Base-by-base conservation (phyloP, 2,113 vertebrate genomes). In the Setophaga petechia region DNA sequence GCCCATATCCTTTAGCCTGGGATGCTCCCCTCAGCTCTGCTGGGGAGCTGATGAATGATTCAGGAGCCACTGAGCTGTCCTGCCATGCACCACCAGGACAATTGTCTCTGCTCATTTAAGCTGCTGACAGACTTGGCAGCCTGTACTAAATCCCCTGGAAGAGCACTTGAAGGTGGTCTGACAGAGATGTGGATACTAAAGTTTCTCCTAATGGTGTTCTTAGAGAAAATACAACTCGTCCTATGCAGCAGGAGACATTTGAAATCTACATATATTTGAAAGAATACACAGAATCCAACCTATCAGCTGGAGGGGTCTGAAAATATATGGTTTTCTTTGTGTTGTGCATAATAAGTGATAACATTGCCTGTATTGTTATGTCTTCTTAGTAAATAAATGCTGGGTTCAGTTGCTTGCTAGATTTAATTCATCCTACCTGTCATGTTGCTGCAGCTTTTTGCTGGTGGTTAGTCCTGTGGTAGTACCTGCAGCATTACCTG, bases 41-140 rank as follows among this genome's bases (percentile, higher is more conserved):
- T 7, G 0, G 21, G 44, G 44, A 68, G 16, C 2, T 3, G 14
- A 3, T 0, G 2, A 51, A 37, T 23, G 41, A 41, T 51, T 24
- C n/a, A 20, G 77, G 63, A 86, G 24, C 72, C 21, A 19, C 74
- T 75, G 93, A 77, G 24, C 16, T 51, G 8, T 87, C 58, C 77
- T 84, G 59, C 61, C 2, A 1, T 25, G 49, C 15, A 1, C 19
- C 74, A 21, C 58, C 63, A 71, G 51, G 46, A 71, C 88, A 90
- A 58, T 39, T 52, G 49, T 66, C 28, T 79, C 68, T 61, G 44
- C 55, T 46, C 35, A 46, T 35, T 33, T 37, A 74, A 66, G 84
- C 23, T 67, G 37, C 81, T 92, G 49, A 17, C 12, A 67, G 63
- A 95, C 68, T 22, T 91, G 77, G 49, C 43, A 95, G 22, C 31